These are phyloP conservation scores for Boleophthalmus pectinirostris DNA, from an alignment of 2,113 vertebrate genomes.

Conservation along the genomic window DNA sequence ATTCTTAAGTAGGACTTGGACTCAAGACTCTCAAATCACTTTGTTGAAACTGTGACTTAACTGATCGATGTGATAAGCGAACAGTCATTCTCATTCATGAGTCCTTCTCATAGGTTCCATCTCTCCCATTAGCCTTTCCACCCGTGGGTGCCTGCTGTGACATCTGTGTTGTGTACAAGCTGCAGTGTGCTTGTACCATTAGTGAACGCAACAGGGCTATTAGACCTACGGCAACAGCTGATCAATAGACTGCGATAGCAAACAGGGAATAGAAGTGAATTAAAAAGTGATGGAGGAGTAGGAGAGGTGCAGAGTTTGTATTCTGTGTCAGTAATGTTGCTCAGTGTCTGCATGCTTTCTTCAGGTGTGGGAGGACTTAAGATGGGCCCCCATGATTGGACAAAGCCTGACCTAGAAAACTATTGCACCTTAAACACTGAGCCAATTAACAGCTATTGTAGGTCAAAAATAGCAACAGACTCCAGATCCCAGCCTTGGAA, in stretches of 20 bases:
- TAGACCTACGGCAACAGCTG: conserved; percentile 18
- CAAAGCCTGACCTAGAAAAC: conserved; percentile 35
- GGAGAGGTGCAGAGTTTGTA: background rate
- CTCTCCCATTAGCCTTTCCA: conserved; percentile 26
- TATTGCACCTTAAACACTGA: conserved; percentile 27
- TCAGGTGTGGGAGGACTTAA: conserved; percentile 1
- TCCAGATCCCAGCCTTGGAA: conserved; percentile 42
- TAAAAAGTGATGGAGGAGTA: background rate
- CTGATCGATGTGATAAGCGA: background rate
- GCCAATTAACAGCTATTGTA: conserved; percentile 39
- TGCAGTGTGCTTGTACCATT: conserved; percentile 16
- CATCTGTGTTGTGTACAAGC: background rate
- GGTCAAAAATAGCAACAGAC: conserved; percentile 47
- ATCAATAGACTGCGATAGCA: conserved; percentile 29
- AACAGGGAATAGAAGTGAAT: conserved; percentile 8
- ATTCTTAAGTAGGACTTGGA: no score
- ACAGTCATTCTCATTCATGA: background rate
- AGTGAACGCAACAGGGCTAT: conserved; percentile 21
- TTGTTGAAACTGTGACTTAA: background rate
- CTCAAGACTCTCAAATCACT: no score
- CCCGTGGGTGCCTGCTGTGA: background rate
- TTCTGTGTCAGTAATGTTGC: conserved; percentile 12
- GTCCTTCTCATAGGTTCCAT: background rate
- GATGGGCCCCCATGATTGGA: conserved; percentile 14
- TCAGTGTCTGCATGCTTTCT: background rate